Evolutionary conservation across 2,888 invertebrate species (phyloP), one percentile per base, ranked within the genome.

Genomic region (Epinotia brunnichana): DNA sequence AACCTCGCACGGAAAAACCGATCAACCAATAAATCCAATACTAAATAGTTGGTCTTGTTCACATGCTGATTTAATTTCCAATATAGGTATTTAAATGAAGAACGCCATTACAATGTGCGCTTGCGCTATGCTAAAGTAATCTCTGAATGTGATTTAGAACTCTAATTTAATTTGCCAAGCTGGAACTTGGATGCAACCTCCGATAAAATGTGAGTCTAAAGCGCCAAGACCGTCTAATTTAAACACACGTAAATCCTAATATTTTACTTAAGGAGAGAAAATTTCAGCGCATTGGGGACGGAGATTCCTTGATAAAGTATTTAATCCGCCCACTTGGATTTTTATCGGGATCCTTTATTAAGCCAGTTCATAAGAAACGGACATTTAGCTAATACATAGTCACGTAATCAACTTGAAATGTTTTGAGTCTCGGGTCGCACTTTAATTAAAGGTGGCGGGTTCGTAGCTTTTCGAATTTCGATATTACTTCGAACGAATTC

Each of bases 301-400:
- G 73, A 75, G 69, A 75, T 73, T 76, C 75, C 76, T 78, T 79
- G 78, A 81, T 82, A 81, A 81, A 81, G 79, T 79, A 79, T 80
- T 79, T 77, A 77, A 77, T 74, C 48, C 19, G 44, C 60, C 19
- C 54, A 53, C 76, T 72, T 74, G 78, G 80, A 76, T 79, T 82
- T 79, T 83, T 80, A 81, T 83, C 82, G 80, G 73, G 74, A 76
- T 78, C 76, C 77, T 77, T 78, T 81, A 80, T 80, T 80, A 81
- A 76, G 76, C 70, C 74, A 75, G 76, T 80, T 79, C 77, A 77
- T 76, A 76, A 76, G 69, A 62, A 62, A 61, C 67, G 74, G 70
- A 39, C 74, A 75, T 75, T 69, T 71, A 54, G 62, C 24, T 69
- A 51, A 73, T 60, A 56, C 72, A 62, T 35, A 39, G 24, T 15